Evolutionary conservation across 2,888 invertebrate species (phyloP), one percentile per base, ranked within the genome.

Genomic region (Stenodera caucasica): DNA sequence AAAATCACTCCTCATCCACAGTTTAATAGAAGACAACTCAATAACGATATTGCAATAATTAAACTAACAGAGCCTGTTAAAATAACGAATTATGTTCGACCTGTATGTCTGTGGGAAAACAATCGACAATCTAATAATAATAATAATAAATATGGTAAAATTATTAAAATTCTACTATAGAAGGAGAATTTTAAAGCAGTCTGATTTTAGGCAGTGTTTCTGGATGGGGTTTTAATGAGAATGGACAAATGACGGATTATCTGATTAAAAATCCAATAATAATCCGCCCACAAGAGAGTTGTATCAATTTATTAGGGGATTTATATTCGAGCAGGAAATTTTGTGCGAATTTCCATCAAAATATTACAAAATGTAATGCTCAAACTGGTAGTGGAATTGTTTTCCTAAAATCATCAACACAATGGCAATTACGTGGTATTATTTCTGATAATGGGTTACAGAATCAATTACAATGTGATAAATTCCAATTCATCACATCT

Each of bases 261-360:
- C 73, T 87, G 40, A 83, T 82, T 14, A 79, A 84, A 60, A 84
- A 85, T 0, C 82, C 83, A 63, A 86, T 87, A 4, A 26, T 4
- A 4, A 26, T 26, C 5, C 26, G 26, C 5, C 82, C 84, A 64
- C 84, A 84, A 63, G 82, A 84, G 72, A 84, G 84, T 8, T 87
- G 87, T 75, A 81, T 87, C 67, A 78, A 84, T 60, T 86, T 86
- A 0, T 84, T 84, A 75, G 84, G 84, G 67, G 84, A 85, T 53
- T 86, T 87, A 80, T 87, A 84, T 74, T 84, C 84, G 0, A 81
- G 83, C 1, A 84, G 80, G 68, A 85, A 86, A 0, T 87, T 76
- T 62, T 82, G 81, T 63, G 81, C 81, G 4, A 80, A 80, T 1
- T 81, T 78, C 63, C 69, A 73, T 59, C 80, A 81, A 66, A 81